These are phyloP conservation scores for Synanthedon formicaeformis DNA, from an alignment of 2,888 invertebrate genomes.

Conservation along the genomic window DNA sequence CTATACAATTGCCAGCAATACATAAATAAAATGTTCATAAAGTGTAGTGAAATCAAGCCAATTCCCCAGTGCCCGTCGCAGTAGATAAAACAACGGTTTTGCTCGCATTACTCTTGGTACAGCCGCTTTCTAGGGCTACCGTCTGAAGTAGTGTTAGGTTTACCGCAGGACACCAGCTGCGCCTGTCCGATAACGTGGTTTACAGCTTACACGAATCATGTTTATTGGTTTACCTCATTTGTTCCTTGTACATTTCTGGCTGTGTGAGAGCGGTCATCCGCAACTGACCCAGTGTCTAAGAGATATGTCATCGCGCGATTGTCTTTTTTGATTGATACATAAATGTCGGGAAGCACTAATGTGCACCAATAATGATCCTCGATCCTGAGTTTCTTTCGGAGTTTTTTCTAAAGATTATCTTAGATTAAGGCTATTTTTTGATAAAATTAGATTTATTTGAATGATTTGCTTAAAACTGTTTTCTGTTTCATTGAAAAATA, in stretches of 20 bases:
- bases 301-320: too few relatives aligned
- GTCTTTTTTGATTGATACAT: too few relatives aligned
- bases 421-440: too few relatives aligned
- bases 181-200: slow-evolving; percentile 11
- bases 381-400: too few relatives aligned
- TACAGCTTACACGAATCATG: slow-evolving; percentile 8
- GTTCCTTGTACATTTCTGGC: neutral
- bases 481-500: too few relatives aligned
- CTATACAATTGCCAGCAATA: too few relatives aligned
- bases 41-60: neutral
- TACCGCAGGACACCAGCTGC: neutral
- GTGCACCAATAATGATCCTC: too few relatives aligned
- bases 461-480: too few relatives aligned
- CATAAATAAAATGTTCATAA: neutral
- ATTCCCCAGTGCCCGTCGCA: neutral
- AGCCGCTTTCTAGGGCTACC: neutral
- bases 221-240: neutral
- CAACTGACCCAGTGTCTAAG: neutral
- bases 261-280: neutral
- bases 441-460: too few relatives aligned
- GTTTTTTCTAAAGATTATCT: too few relatives aligned
- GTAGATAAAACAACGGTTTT: neutral
- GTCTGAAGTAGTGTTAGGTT: neutral
- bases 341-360: too few relatives aligned
- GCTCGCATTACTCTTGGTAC: neutral